Evolutionary conservation across 2,113 vertebrate species (phyloP), one percentile per base, ranked within the genome.

Genomic region (Bubo blakistoni): DNA sequence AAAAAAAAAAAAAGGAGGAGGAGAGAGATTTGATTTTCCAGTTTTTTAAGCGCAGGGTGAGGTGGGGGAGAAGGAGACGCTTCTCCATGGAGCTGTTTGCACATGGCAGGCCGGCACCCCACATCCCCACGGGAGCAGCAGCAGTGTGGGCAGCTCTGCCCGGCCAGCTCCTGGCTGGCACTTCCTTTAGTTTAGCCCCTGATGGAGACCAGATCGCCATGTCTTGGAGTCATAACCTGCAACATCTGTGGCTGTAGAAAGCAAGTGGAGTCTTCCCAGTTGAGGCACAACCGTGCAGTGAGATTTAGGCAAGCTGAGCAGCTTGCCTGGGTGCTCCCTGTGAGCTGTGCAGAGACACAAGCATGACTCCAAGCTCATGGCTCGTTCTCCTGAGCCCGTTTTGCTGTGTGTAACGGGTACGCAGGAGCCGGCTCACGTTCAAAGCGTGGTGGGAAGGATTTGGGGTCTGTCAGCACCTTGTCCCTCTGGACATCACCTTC

Each of bases 1-100:
- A 97, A 97, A 94, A 95, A 96, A 90, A 89, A 94, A 94, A 95
- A 88, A 69, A 72, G 55, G 69, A 86, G 46, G 29, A 94, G 61
- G 40, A 85, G 67, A 93, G 72, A 86, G 42, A 34, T 87, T 87
- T 49, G 83, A 78, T 96, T 97, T 95, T 95, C 73, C 12, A 83
- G 86, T 58, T 86, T 69, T 72, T 74, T 18, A 86, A 70, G 67
- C 0, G 1, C n/a, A 90, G 81, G 65, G 61, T 76, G 92, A 94
- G 78, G 85, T 72, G 78, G 74, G 61, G 65, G 88, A 94, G 94
- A 85, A 76, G 81, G 73, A 96, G 89, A 67, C 3, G 3, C 77
- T 92, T 90, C 58, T 90, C 69, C 88, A 27, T 2, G 25, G 88
- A 90, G 76, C 82, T 66, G 72, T 85, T 92, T 42, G 76, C 88